phyloP scores from a whole-genome alignment of 2,888 invertebrate genomes.

The Chirona hameri region DNA sequence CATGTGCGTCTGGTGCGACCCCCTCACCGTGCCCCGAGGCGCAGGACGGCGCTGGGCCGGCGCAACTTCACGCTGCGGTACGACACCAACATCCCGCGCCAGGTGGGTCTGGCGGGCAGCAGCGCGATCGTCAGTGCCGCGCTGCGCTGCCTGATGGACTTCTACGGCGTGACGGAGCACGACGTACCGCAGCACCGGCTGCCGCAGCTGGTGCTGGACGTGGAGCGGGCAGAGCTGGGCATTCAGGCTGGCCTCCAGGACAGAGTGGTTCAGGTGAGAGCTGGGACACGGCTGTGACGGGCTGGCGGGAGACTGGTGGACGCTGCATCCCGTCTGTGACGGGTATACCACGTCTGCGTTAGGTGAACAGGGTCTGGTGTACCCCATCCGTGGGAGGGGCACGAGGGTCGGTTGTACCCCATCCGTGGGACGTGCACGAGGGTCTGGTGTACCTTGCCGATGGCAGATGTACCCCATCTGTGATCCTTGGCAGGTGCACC shows the following conservation, averaged over 20 bases:
- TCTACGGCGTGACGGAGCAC: constrained; percentile 39
- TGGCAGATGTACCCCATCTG: too few species aligned
- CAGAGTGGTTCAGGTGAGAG: constrained; percentile 41
- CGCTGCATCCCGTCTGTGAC: too few species aligned
- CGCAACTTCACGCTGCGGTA: constrained; percentile 41
- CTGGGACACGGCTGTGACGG: not conserved
- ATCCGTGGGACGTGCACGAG: too few species aligned
- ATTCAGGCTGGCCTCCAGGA: constrained; percentile 42
- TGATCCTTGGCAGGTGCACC: too few species aligned
- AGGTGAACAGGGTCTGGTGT: too few species aligned
- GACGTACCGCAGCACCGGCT: constrained; percentile 36
- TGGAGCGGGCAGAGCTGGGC: constrained; percentile 40
- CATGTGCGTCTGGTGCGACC: too few species aligned
- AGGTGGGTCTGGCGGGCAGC: constrained; percentile 42
- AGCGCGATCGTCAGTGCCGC: constrained; percentile 41
- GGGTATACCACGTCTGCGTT: too few species aligned
- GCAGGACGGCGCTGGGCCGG: constrained; percentile 39
- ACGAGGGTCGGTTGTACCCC: too few species aligned
- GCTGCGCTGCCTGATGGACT: constrained; percentile 41
- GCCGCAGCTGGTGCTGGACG: constrained; percentile 41
- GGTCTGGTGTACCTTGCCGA: too few species aligned
- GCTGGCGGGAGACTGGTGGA: too few species aligned
- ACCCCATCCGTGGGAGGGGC: too few species aligned
- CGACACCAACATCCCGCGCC: constrained; percentile 42
- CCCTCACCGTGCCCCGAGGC: not conserved